These are phyloP conservation scores for Colinus virginianus DNA, from an alignment of 2,113 vertebrate species.

Conservation along the genomic window DNA sequence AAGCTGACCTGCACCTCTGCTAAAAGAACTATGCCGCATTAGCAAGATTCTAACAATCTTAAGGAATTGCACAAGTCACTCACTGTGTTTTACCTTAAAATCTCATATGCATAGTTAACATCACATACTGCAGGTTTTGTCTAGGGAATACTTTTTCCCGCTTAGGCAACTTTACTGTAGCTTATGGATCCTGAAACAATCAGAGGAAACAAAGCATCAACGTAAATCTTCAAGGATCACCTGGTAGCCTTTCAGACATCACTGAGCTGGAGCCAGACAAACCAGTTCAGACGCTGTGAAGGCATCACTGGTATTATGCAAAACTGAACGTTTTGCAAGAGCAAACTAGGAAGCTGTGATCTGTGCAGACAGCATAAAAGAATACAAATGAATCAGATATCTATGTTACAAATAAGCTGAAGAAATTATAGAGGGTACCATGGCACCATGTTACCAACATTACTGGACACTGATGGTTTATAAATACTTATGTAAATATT, in stretches of 20 bases:
- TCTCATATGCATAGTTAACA: background rate
- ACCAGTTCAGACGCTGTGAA: constrained; percentile 15
- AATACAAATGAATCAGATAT: constrained; percentile 50
- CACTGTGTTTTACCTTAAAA: background rate
- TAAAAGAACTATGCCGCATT: background rate
- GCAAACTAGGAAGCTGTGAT: constrained; percentile 45
- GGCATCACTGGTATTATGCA: constrained; percentile 19
- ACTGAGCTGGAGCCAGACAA: constrained; percentile 35
- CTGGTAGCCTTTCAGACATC: constrained; percentile 41
- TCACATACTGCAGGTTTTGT: background rate
- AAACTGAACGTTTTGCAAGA: constrained; percentile 37
- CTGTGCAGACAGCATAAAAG: constrained; percentile 26
- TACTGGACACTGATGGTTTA: background rate
- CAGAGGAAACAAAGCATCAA: constrained; percentile 42
- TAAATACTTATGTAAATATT: constrained; percentile 2
- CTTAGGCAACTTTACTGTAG: constrained; percentile 9
- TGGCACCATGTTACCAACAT: constrained; percentile 18
- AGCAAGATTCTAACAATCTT: background rate
- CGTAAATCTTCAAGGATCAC: background rate
- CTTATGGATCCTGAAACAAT: constrained; percentile 45
- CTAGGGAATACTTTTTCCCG: background rate
- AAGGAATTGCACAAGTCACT: constrained; percentile 8
- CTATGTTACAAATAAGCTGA: constrained; percentile 51
- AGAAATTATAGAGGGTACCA: constrained; percentile 51
- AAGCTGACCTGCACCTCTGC: background rate